Evolutionary conservation across 2,113 vertebrate genomes (phyloP).

Genomic region (Onychorhynchus coronatus): DNA sequence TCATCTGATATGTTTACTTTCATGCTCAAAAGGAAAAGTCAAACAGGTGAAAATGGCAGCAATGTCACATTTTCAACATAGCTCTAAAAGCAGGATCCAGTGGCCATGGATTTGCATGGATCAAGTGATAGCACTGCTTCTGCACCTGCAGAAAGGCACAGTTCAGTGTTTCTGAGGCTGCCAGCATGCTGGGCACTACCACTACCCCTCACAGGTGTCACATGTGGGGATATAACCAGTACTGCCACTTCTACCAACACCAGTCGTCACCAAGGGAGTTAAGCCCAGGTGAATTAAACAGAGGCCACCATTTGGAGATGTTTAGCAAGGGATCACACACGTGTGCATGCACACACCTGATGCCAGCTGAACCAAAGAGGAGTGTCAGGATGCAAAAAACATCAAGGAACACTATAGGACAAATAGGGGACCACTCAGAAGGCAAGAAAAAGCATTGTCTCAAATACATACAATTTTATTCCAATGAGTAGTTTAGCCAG

Average conservation of each 20-base stretch:
- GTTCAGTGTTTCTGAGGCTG: not conserved
- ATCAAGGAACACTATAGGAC: not conserved
- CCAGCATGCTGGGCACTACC: rapidly evolving
- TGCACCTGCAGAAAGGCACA: not conserved
- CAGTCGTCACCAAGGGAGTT: rapidly evolving
- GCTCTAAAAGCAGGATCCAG: not conserved
- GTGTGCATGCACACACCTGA: rapidly evolving
- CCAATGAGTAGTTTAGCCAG: not conserved
- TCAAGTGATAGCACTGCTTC: not conserved
- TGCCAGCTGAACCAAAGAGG: not conserved
- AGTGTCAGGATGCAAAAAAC: not conserved
- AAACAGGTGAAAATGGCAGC: conserved; percentile 12
- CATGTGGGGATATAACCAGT: rapidly evolving
- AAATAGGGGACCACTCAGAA: not conserved
- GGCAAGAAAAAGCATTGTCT: not conserved
- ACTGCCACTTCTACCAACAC: not conserved
- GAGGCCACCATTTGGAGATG: rapidly evolving
- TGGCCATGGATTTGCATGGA: not conserved
- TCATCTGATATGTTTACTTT: conserved; percentile 24
- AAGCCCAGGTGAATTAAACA: not conserved
- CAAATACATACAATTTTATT: not conserved
- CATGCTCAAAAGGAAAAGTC: not conserved
- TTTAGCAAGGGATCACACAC: not conserved
- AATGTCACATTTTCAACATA: not conserved
- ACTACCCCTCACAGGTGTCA: not conserved